Evolutionary conservation across 2,797 vertebrate genomes (phyloP), one percentile per base, ranked within the genome.

Genomic region (Synanceia verrucosa): DNA sequence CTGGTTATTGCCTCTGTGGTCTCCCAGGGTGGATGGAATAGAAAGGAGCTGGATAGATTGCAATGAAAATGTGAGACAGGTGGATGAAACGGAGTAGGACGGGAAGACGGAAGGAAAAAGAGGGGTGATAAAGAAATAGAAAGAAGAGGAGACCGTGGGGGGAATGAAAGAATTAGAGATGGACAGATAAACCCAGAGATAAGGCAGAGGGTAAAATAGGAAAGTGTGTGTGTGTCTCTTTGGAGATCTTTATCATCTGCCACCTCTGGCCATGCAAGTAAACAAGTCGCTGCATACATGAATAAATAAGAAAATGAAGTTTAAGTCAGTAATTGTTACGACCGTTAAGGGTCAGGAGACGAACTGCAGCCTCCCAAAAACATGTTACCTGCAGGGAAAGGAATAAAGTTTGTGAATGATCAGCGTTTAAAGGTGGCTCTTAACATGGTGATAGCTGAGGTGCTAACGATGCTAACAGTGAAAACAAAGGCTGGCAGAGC

Each of bases 261-360:
- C 79, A 86, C 90, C 85, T 78, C 82, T 84, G 84, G 87, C 85
- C 81, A 90, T 90, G 69, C 67, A 72, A 85, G 78, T 87, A 91
- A 90, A 92, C 81, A 86, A 82, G 73, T 78, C 52, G 62, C 59
- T 65, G 85, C 86, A 84, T 85, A 86, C 76, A 90, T 88, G 83
- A 91, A 91, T 86, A 91, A 77, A 90, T 89, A 85, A 81, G 71
- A 70, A 1, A 65, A 51, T 59, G 26, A 70, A 72, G 57, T 88
- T 84, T 48, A 62, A 56, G 57, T 23, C 57, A 64, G 51, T 85
- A 81, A 84, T 78, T 31, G n/a, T 70, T 69, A 39, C 34, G 56
- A 73, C 51, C 72, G 19, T 55, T 57, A 62, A 33, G 44, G 73
- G 8, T 70, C 61, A 66, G 47, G 67, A 1, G 11, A 46, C 63